Evolutionary conservation across 2,797 vertebrate species (phyloP), one percentile per base, ranked within the genome.

Genomic region (Syndactyla subalaris): DNA sequence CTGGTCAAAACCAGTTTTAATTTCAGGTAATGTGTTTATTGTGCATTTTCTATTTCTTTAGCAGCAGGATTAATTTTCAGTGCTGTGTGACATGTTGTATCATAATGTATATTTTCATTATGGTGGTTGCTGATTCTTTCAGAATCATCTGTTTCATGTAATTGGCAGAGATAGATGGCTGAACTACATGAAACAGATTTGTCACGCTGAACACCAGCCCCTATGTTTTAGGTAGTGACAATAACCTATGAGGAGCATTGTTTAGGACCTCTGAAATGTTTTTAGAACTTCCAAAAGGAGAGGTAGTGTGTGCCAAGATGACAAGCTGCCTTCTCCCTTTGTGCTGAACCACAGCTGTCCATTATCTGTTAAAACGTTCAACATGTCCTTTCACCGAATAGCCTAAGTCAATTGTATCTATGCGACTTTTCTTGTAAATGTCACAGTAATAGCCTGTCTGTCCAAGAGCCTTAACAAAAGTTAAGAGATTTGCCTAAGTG

Each of bases 1-100:
- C 89, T 87, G 61, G 43, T 79, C 90, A 76, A 95, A 97, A 86
- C 13, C 49, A 89, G 74, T 93, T 96, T 97, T 96, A 93, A 97
- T 97, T 96, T 96, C 76, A 88, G 41, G 30, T 85, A 89, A 96
- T 94, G 82, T 92, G 76, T 85, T 89, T 89, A 74, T 76, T 93
- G 80, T 89, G 39, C 73, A 46, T 93, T 96, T 96, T 93, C 76
- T 81, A 91, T 96, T 82, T 79, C 89, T 85, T 83, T 81, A 85
- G 57, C 80, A 88, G 87, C 65, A 75, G 52, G 86, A n/a, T 95
- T 95, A 81, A 39, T 83, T 88, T 93, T 72, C 72, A 65, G 81
- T 94, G 80, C 78, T 83, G 48, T 91, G 72, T 90, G 73, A 84
- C 61, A 51, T 48, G 17, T 62, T 85, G 36, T 81, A 61, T 92